A percentile compares a stretch with the other conserved stretches of the same genome.
Conservation (phyloP, 2,797 vertebrate genomes). For the Pangasius macronema region DNA sequence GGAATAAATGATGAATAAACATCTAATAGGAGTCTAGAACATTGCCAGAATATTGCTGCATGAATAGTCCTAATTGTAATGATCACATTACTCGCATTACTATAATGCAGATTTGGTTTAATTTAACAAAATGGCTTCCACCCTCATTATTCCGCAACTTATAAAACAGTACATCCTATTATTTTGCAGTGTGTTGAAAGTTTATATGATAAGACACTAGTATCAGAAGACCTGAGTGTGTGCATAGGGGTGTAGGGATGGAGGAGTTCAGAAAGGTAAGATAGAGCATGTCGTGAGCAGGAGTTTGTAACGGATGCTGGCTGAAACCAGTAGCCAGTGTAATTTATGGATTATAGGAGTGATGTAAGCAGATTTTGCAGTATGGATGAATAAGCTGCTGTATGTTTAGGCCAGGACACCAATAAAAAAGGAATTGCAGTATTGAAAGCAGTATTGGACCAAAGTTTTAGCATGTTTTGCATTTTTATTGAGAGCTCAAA, state of each 20-base stretch:
- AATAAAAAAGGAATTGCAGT: background rate
- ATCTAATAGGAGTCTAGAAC: background rate
- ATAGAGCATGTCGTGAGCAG: no score
- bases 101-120: background rate
- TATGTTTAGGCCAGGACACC: background rate
- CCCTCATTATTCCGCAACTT: background rate
- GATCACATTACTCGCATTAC: background rate
- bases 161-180: background rate
- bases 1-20: background rate
- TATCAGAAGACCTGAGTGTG: background rate
- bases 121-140: background rate
- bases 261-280: background rate
- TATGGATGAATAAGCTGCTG: background rate
- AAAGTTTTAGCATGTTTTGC: background rate
- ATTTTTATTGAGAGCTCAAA: background rate
- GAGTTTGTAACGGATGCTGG: background rate
- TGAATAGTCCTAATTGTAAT: background rate
- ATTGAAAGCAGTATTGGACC: background rate
- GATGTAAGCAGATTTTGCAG: no score
- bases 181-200: background rate
- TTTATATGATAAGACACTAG: background rate
- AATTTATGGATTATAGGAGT: background rate
- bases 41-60: background rate
- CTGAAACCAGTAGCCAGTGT: background rate
- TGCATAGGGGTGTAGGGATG: background rate